Conservation (phyloP, 2,797 vertebrate species). For the Huso huso region DNA sequence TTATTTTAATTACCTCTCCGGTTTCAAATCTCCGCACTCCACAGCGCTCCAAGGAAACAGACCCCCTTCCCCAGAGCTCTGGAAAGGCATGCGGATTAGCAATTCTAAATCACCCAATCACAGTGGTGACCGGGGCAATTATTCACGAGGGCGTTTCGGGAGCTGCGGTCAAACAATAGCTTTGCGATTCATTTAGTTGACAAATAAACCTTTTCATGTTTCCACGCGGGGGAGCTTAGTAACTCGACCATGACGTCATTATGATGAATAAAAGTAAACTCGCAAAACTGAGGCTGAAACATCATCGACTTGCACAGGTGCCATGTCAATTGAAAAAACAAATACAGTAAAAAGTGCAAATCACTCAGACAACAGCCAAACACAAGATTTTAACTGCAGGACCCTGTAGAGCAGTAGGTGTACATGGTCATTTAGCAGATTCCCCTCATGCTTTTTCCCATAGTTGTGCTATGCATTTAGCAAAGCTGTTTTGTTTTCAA, state of each 20-base stretch:
- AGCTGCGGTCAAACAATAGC: neutral
- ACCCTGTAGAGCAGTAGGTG: neutral
- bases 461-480: no score
- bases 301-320: neutral
- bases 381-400: neutral
- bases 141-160: neutral
- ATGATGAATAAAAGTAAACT: neutral
- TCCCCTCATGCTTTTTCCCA: neutral
- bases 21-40: neutral
- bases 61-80: neutral
- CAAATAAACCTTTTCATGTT: neutral
- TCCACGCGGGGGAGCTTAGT: neutral
- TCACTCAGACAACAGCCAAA: neutral
- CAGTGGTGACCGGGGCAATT: neutral
- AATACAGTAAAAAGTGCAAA: no score
- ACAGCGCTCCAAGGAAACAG: neutral
- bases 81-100: neutral
- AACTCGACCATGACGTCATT: neutral
- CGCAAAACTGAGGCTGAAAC: neutral
- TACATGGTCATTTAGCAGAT: neutral
- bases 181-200: neutral
- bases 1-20: conserved; percentile 4
- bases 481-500: no score
- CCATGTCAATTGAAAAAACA: neutral
- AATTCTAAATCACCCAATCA: neutral